Evolutionary conservation across 2,888 invertebrate species (phyloP), one percentile per base, ranked within the genome.

Genomic region (Aphidius colemani): DNA sequence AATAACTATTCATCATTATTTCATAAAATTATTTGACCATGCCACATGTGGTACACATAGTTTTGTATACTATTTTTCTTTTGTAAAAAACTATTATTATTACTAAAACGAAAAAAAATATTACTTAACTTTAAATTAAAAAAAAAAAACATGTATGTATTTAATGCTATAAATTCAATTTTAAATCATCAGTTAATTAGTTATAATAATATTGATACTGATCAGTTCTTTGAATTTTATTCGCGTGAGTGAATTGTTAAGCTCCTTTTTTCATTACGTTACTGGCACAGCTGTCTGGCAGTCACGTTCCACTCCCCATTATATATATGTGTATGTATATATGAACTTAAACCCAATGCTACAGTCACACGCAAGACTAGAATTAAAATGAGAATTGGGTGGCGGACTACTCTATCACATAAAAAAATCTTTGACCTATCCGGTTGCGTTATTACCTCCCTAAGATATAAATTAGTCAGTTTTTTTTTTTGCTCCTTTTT

Each of bases 281-380:
- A 77, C 79, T 81, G 81, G 68, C 73, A 76, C 81, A 80, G 81
- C 81, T 82, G 82, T 79, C 79, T 78, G 75, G 78, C 76, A 78
- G 79, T 78, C 71, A 75, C 75, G 75, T 78, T 78, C 76, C 77
- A 72, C 71, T 70, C 70, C 66, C 65, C 65, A 74, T 75, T 74
- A 73, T 72, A 68, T 67, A 64, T 66, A 53, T 44, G 41, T 45
- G 5, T 30, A 30, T 30, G 5, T 30, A 30, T 30, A 30, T 30
- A 30, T 30, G 30, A 30, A 30, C 30, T 30, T 62, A 62, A 64
- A 67, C 61, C 50, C 59, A 60, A 53, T 62, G 61, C 63, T 61
- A 45, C 60, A 10, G 7, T 53, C 56, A 44, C 56, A 45, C 53
- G 56, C 51, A 62, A 61, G 66, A 67, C 30, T 30, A 30, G 30